Base-by-base conservation (phyloP, 1,140 invertebrate genomes). In the Drosophila pandora region DNA sequence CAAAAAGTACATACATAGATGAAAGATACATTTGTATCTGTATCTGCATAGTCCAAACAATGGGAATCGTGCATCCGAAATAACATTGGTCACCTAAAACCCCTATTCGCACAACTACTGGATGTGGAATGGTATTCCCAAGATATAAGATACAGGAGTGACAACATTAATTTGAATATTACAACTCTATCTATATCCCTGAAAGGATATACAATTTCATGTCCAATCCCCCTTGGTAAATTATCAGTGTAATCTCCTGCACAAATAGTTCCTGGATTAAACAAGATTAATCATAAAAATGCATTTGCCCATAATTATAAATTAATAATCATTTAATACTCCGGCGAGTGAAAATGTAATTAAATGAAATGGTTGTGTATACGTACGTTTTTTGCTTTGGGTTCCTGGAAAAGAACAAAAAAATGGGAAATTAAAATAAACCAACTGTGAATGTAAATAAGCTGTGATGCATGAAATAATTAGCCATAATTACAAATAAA, bases 351-450 rank as follows among this genome's bases (percentile, higher is more conserved):
- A n/a, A 39, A 57, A 74, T 17, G 34, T 32, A 69, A 49, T 68
- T 39, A 32, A 43, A 41, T 67, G 13, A 56, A 68, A 34, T 10
- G 7, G 10, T 10, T 47, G 17, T 47, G 21, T 63, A 81, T 90
- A 91, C 90, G 55, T 91, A 91, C 90, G 76, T 83, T 76, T 75
- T 91, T 91, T 53, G 82, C 68, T 88, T 91, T 91, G 71, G 90
- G 90, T 85, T 91, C 90, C 90, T 91, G 90, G 39, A 73, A 84
- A 72, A 10, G 64, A 22, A 65, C 60, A 62, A 59, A 81, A 68
- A 48, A 54, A 52, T 3, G 68, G 53, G 54, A 39, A 63, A 70
- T 56, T 41, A 55, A 83, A 76, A 62, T 57, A 76, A 76, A 76
- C 73, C 58, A 70, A 64, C 67, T 69, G 34, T 52, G 61, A 56